Percentiles rank a stretch among this genome's conserved stretches.
These are phyloP conservation scores for Podarcis raffonei DNA, from an alignment of 2,113 vertebrate genomes.

Conservation along the genomic window DNA sequence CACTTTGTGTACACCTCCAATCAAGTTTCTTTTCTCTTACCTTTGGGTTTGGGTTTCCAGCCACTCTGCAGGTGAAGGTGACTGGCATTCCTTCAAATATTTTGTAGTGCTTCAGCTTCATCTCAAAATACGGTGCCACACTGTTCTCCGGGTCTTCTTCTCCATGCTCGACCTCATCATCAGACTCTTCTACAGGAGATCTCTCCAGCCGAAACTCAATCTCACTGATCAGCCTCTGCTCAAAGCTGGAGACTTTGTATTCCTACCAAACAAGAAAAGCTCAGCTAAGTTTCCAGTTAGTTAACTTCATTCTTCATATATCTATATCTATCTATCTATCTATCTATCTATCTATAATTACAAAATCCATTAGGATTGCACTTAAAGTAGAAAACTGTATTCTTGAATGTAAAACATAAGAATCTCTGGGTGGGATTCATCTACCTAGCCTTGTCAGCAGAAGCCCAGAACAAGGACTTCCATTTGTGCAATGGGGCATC, in stretches of 20 bases:
- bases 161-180: constrained; percentile 86
- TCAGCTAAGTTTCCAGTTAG: constrained; percentile 17
- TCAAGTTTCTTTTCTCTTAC: constrained; percentile 68
- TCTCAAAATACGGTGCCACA: constrained; percentile 82
- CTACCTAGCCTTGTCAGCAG: too few relatives aligned
- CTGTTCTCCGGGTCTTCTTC: constrained; percentile 73
- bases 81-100: constrained; percentile 96
- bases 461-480: too few relatives aligned
- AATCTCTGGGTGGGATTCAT: constrained; percentile 3
- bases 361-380: constrained; percentile 51
- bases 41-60: constrained; percentile 93
- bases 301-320: not conserved
- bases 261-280: constrained; percentile 77
- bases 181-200: constrained; percentile 92
- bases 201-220: constrained; percentile 96
- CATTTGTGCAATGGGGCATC: too few relatives aligned
- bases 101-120: constrained; percentile 95
- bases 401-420: constrained; percentile 42
- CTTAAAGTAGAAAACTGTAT: constrained; percentile 53
- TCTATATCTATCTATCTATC: not conserved
- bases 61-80: constrained; percentile 92
- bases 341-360: not conserved
- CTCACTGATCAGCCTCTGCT: constrained; percentile 96
- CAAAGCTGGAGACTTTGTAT: constrained; percentile 98
- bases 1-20: not conserved